A percentile compares a stretch with the other conserved stretches of the same genome.
Evolutionary conservation across 2,888 invertebrate species (phyloP).

Genomic region (Oscheius sp.): DNA sequence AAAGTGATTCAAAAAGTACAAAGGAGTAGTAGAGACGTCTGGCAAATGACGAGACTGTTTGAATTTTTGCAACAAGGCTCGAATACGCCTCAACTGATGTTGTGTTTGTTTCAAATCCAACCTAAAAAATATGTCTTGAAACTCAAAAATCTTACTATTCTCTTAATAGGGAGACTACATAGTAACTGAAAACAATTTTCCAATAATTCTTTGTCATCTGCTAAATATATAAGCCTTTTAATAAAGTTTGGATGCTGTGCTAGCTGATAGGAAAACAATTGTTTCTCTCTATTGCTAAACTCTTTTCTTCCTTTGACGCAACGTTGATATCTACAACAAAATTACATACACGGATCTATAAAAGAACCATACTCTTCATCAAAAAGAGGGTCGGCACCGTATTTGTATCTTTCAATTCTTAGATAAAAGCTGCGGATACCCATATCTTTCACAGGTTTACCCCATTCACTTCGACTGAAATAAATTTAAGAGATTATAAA

Average conservation of each 20-base stretch:
- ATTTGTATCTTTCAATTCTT: conserved; percentile 2
- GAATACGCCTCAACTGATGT: not conserved
- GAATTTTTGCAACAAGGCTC: not conserved
- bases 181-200: conserved; percentile 12
- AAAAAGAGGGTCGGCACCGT: not conserved
- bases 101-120: too few relatives aligned
- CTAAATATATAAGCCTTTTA: not conserved
- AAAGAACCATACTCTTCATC: conserved; percentile 1
- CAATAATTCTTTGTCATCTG: conserved; percentile 5
- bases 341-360: too few relatives aligned
- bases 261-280: conserved; percentile 3
- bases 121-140: too few relatives aligned
- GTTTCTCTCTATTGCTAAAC: not conserved
- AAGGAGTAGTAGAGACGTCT: not conserved
- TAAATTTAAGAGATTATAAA: too few relatives aligned
- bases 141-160: not conserved
- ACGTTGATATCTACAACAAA: too few relatives aligned
- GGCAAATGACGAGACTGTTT: not conserved
- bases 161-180: not conserved
- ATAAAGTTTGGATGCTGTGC: not conserved
- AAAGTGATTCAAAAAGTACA: not conserved
- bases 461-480: conserved; percentile 14
- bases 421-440: not conserved
- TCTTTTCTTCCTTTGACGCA: too few relatives aligned
- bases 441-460: conserved; percentile 15